These are phyloP conservation scores for Drosophila funebris DNA, from an alignment of 1,140 invertebrate species.

Conservation along the genomic window DNA sequence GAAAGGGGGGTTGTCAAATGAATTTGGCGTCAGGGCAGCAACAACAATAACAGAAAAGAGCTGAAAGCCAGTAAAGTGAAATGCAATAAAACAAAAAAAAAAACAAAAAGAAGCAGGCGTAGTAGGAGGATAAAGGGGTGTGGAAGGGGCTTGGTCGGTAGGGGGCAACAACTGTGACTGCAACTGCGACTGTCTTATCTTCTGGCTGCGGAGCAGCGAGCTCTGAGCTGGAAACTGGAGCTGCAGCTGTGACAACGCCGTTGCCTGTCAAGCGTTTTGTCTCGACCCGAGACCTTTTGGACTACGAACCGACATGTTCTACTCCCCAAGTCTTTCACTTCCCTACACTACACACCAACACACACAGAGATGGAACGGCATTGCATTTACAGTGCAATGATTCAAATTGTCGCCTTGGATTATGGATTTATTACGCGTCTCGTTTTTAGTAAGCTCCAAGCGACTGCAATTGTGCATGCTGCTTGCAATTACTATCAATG, in stretches of 20 bases:
- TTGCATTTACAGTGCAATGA: slow-evolving; percentile 73
- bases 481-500: slow-evolving; percentile 77
- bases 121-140: not conserved
- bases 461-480: slow-evolving; percentile 79
- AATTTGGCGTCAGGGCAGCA: slow-evolving; percentile 54
- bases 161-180: slow-evolving; percentile 29
- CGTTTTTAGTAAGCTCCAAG: slow-evolving; percentile 67
- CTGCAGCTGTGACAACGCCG: slow-evolving; percentile 65
- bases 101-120: not conserved
- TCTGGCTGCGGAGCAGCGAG: slow-evolving; percentile 45
- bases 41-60: slow-evolving; percentile 8
- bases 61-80: slow-evolving; percentile 74
- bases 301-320: not conserved
- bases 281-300: slow-evolving; percentile 30
- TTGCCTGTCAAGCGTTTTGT: slow-evolving; percentile 34
- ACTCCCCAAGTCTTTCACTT: not conserved
- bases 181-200: slow-evolving; percentile 60
- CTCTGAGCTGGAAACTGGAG: slow-evolving; percentile 24
- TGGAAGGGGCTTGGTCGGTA: not conserved
- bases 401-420: slow-evolving; percentile 81
- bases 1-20: no score
- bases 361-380: not conserved
- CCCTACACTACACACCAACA: not conserved
- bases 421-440: slow-evolving; percentile 81
- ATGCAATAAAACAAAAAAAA: slow-evolving; percentile 74